Percentiles rank a stretch among this genome's conserved stretches.
Evolutionary conservation across 35 echinoderm and acorn worm genomes (phyloP).

Genomic region (Amphiura filiformis): DNA sequence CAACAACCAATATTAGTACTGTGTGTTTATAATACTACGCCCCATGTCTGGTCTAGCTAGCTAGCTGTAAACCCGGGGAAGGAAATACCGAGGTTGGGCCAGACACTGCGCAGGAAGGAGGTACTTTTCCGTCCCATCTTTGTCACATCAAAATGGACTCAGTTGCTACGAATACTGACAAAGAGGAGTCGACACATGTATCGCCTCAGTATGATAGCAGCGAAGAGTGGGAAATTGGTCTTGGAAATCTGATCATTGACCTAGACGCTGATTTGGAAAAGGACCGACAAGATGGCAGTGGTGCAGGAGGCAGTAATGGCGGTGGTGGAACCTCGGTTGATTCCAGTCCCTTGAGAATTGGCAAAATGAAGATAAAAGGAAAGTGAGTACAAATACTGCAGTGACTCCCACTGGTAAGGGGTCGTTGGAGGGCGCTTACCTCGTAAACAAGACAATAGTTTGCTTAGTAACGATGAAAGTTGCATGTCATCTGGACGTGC

Average conservation of each 20-base stretch:
- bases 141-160: conserved; percentile 30
- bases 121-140: neutral
- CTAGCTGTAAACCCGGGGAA: neutral
- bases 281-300: conserved; percentile 64
- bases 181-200: conserved; percentile 37
- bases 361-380: conserved; percentile 99
- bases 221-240: conserved; percentile 99
- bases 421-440: conserved; percentile 15
- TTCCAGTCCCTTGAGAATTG: conserved; percentile 86
- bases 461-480: neutral
- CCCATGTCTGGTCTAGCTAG: neutral
- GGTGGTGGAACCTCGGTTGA: conserved; percentile 30
- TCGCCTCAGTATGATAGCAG: conserved; percentile 90
- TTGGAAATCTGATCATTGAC: conserved; percentile 96
- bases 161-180: conserved; percentile 38
- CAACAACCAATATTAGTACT: neutral
- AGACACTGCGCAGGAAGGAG: neutral
- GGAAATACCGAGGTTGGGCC: neutral
- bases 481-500: neutral
- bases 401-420: conserved; percentile 52
- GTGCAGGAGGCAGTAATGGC: neutral
- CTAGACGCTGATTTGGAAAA: conserved; percentile 98
- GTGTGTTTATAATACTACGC: neutral
- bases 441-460: conserved; percentile 33
- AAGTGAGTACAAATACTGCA: conserved; percentile 64